Evolutionary conservation across 2,888 invertebrate genomes (phyloP).

Genomic region (Enchytraeus crypticus): DNA sequence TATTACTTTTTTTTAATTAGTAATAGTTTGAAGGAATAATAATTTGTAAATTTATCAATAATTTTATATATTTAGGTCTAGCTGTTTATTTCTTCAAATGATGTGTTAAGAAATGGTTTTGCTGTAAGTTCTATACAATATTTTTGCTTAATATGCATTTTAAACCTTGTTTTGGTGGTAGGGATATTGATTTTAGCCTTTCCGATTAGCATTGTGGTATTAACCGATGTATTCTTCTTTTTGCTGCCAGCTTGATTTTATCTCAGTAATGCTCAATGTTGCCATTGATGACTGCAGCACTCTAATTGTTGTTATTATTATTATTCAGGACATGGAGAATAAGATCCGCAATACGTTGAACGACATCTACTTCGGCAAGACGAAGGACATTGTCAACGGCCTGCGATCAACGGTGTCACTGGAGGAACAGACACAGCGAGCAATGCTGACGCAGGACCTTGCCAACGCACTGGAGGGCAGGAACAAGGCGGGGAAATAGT

Average conservation of each 20-base stretch:
- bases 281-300: too few relatives aligned
- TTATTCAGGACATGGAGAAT: slow-evolving; percentile 84
- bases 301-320: too few relatives aligned
- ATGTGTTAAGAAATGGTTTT: too few relatives aligned
- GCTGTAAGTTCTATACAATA: too few relatives aligned
- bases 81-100: too few relatives aligned
- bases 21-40: too few relatives aligned
- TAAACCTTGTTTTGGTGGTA: neutral
- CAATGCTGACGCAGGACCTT: slow-evolving; percentile 21
- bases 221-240: neutral
- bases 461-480: slow-evolving; percentile 23
- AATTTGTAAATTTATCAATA: too few relatives aligned
- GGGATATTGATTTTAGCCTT: neutral
- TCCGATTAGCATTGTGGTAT: neutral
- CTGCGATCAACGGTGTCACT: slow-evolving; percentile 57
- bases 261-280: too few relatives aligned
- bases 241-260: neutral
- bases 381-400: slow-evolving; percentile 93
- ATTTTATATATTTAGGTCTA: too few relatives aligned
- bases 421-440: slow-evolving; percentile 18
- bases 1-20: too few relatives aligned
- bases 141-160: too few relatives aligned
- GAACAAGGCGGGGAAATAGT: too few relatives aligned
- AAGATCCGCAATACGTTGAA: slow-evolving; percentile 96
- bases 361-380: slow-evolving; percentile 98